Evolutionary conservation across 2,888 invertebrate species (phyloP).

Genomic region (Phanerotoma sp.): DNA sequence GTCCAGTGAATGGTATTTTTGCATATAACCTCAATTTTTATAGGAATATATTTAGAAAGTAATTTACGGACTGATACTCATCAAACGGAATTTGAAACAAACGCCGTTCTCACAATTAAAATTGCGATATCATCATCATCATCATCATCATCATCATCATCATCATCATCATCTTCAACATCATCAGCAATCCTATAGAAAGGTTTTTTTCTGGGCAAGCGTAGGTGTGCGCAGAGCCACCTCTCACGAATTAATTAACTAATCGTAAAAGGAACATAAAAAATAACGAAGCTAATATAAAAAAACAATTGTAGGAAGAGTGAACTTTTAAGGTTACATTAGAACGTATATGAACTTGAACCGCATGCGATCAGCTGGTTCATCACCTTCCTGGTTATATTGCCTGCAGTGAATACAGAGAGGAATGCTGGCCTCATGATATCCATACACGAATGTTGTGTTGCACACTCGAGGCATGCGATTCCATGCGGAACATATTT

Average conservation of each 20-base stretch:
- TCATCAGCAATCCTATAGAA: no score
- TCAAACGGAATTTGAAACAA: background rate
- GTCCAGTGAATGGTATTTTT: constrained; percentile 10
- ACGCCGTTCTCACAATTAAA: background rate
- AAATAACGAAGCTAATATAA: background rate
- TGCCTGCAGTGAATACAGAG: background rate
- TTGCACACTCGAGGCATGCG: constrained; percentile 1
- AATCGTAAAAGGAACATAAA: background rate
- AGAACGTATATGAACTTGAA: constrained; percentile 39
- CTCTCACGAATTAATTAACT: no score
- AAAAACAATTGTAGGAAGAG: constrained; percentile 18
- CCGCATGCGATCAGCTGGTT: constrained; percentile 36
- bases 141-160: no score
- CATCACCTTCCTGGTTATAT: constrained; percentile 12
- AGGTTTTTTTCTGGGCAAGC: no score
- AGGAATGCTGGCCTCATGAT: background rate
- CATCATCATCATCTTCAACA: no score
- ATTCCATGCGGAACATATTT: constrained; percentile 13
- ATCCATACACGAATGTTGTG: constrained; percentile 1
- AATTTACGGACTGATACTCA: constrained; percentile 10
- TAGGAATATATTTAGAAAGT: constrained; percentile 29
- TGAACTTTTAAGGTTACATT: constrained; percentile 19
- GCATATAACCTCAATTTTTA: constrained; percentile 29
- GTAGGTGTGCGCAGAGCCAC: no score
- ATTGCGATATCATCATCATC: no score